Evolutionary conservation across 2,113 vertebrate species (phyloP).

Genomic region (Sapajus apella): DNA sequence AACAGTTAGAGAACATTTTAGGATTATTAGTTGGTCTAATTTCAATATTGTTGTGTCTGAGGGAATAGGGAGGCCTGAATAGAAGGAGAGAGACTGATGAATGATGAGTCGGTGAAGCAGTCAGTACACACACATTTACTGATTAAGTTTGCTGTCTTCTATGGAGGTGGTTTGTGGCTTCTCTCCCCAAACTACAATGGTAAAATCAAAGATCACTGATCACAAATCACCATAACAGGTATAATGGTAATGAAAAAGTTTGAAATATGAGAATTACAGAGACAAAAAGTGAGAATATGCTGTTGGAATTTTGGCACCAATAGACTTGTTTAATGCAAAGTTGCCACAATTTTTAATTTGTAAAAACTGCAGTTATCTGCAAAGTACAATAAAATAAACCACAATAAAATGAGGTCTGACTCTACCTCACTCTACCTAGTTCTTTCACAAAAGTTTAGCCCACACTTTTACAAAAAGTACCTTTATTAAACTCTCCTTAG

Average conservation of each 20-base stretch:
- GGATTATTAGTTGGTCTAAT: not conserved
- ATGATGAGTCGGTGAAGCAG: not conserved
- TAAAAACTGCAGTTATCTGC: not conserved
- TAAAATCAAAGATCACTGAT: not conserved
- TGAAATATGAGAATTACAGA: not conserved
- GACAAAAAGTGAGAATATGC: not conserved
- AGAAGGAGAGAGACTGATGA: not conserved
- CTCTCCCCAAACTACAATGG: not conserved
- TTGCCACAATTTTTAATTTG: not conserved
- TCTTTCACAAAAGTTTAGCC: not conserved
- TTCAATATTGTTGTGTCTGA: not conserved
- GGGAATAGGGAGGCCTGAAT: not conserved
- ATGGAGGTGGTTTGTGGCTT: not conserved
- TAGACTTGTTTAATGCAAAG: not conserved
- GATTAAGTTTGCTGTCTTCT: not conserved
- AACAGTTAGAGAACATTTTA: not conserved
- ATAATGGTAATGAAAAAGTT: not conserved
- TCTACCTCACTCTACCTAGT: not conserved
- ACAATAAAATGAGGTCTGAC: not conserved
- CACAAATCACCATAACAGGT: not conserved
- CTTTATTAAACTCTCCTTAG: not conserved
- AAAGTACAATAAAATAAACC: not conserved
- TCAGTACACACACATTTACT: not conserved
- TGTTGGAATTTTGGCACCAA: not conserved
- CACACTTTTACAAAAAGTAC: not conserved